phyloP scores from a whole-genome alignment of 2,113 vertebrate genomes.

The Psettodes erumei region DNA sequence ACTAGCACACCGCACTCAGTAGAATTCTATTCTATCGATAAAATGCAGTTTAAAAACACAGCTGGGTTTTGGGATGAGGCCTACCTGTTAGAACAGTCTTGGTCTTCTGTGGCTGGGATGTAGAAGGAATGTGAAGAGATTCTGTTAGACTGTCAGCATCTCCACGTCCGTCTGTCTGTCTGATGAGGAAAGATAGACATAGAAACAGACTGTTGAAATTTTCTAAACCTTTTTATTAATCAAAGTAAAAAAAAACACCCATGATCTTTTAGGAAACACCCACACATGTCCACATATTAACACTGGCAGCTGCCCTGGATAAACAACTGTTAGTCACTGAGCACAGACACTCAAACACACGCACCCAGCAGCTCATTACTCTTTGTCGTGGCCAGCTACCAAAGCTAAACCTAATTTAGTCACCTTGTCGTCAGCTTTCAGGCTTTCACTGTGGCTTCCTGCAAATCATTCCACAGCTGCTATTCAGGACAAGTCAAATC shows the following conservation, averaged over 20 bases:
- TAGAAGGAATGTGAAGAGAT: neutral
- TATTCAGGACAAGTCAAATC: no score
- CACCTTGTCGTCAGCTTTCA: no score
- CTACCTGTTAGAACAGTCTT: slow-evolving; percentile 43
- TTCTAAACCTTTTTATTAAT: neutral
- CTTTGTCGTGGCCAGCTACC: no score
- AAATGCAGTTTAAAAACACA: no score
- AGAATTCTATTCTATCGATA: no score
- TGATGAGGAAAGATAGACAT: slow-evolving; percentile 23
- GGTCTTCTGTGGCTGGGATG: slow-evolving; percentile 17
- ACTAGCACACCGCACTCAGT: no score
- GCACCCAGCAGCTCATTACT: no score
- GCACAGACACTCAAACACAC: neutral
- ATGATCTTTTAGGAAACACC: neutral
- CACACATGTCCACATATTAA: neutral
- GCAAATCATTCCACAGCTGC: no score
- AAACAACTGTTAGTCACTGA: neutral
- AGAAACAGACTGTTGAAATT: slow-evolving; percentile 2
- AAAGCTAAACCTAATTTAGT: no score
- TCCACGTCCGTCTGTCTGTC: slow-evolving; percentile 1
- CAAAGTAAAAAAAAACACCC: neutral
- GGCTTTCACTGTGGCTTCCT: no score
- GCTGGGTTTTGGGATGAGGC: neutral
- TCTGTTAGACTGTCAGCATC: slow-evolving; percentile 34
- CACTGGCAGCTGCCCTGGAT: neutral